phyloP scores from a whole-genome alignment of 2,888 invertebrate species.

The Tachina lurida region DNA sequence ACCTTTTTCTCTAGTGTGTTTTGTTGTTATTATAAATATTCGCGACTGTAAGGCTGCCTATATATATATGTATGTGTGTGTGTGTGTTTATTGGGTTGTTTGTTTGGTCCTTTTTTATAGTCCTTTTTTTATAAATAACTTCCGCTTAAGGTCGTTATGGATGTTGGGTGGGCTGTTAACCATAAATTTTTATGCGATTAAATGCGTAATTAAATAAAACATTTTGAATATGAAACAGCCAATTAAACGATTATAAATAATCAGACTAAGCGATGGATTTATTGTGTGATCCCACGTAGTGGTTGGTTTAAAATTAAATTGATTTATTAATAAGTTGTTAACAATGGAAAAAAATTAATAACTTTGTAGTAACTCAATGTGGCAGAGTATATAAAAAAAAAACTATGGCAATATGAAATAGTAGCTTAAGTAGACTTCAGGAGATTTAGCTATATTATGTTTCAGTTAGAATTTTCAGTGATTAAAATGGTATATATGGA shows the following conservation, averaged over 20 bases:
- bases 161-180: conserved; percentile 26
- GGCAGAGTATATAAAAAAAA: no score
- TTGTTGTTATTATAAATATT: conserved; percentile 27
- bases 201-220: conserved; percentile 56
- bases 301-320: background rate
- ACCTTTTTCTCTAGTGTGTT: conserved; percentile 22
- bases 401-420: no score
- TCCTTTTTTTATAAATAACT: conserved; percentile 51
- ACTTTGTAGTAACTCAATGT: no score
- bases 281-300: background rate
- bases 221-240: conserved; percentile 22
- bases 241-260: background rate
- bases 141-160: conserved; percentile 38
- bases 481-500: no score
- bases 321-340: conserved; percentile 1
- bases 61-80: background rate
- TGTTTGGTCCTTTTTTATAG: conserved; percentile 10
- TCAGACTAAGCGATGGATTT: conserved; percentile 1
- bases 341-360: no score
- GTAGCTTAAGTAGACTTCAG: no score
- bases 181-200: conserved; percentile 63
- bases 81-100: background rate
- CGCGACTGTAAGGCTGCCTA: conserved; percentile 4
- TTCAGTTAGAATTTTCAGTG: no score
- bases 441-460: no score